Evolutionary conservation across 1,140 invertebrate genomes (phyloP), one percentile per base, ranked within the genome.

Genomic region (Papilio polytes): DNA sequence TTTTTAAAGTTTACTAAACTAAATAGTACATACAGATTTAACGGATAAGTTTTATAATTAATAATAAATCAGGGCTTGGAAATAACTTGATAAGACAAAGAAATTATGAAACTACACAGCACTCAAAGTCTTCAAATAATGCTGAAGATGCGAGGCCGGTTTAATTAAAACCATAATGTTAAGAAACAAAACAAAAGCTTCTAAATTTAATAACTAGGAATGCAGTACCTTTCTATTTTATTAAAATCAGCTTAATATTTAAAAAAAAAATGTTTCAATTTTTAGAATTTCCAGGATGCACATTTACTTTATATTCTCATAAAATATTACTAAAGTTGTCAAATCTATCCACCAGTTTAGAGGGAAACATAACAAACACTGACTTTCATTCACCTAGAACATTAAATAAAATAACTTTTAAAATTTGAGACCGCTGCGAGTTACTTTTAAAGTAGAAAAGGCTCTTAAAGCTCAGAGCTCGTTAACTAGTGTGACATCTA

Each of bases 401-500:
- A 13, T 31, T 31, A 66, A 66, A 66, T 66, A 6, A 66, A 66
- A 66, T 66, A 66, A 26, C 12, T 66, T 31, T 31, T 31, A 4
- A 66, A 26, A 66, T 36, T 26, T 31, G 36, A 31, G 13, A 26
- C 22, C 2, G 12, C 63, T 66, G 7, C 22, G 22, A 66, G 26
- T 9, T 66, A 31, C 22, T 26, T 66, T 31, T 66, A 26, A 66
- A 66, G 22, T 66, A 66, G 53, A 66, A 13, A 66, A 66, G 12
- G 63, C 22, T 26, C 13, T 31, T 31, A 31, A 66, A 36, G 59
- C 59, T 63, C 22, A 18, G 13, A 66, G 63, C 22, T 31, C 63
- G 63, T 26, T 66, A 36, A 12, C 22, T 26, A 63, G 59, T 66
- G 63, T 66, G 63, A 66, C 63, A 31, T 70, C 63, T 70, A 70